A percentile compares a stretch with the other conserved stretches of the same genome.
Conservation (phyloP, 2,113 vertebrate genomes). For the Calyptommatus sinebrachiatus region DNA sequence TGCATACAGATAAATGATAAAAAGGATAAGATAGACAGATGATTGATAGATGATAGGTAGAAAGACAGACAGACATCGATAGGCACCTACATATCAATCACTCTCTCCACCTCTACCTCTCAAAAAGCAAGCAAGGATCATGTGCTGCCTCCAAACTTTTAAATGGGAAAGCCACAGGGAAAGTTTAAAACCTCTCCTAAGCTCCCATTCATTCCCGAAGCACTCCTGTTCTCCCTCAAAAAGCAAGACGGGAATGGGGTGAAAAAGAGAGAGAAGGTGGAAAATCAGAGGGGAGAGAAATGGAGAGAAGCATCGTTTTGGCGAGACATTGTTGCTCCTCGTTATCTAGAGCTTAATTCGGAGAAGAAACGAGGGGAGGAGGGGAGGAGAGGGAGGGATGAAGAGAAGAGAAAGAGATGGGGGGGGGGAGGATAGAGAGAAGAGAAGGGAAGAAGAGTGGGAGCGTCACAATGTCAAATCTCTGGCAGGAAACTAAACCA, state of each 20-base stretch:
- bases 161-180: slow-evolving; percentile 52
- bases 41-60: background rate
- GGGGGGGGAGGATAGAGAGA: background rate
- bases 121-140: slow-evolving; percentile 44
- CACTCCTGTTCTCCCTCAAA: background rate
- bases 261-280: background rate
- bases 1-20: background rate
- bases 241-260: background rate
- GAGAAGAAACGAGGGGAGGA: background rate
- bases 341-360: background rate
- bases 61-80: background rate
- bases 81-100: slow-evolving; percentile 47
- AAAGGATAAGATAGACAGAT: too few species aligned
- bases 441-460: background rate
- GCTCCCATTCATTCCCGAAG: slow-evolving; percentile 32
- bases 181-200: slow-evolving; percentile 54
- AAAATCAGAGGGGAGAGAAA: background rate
- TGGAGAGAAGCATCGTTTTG: background rate
- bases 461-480: slow-evolving; percentile 33
- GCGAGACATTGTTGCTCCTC: background rate
- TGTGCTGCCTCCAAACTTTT: slow-evolving; percentile 71
- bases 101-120: background rate
- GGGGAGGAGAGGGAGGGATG: background rate
- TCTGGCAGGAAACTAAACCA: slow-evolving; percentile 50
- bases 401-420: background rate